Evolutionary conservation across 2,797 vertebrate genomes (phyloP).

Genomic region (Apogon talboti): DNA sequence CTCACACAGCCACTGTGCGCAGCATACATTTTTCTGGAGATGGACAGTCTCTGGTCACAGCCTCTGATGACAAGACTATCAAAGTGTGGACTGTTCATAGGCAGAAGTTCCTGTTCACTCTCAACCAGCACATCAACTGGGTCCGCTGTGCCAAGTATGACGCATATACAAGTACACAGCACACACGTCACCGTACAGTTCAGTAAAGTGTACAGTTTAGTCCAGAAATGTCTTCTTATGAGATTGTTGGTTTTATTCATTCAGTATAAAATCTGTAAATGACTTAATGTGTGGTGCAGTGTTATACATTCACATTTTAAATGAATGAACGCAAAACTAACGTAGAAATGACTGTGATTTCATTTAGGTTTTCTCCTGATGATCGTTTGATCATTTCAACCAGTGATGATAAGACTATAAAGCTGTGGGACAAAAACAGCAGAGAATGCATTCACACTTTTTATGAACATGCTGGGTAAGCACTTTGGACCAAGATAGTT

Average conservation of each 20-base stretch:
- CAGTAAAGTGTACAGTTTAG: neutral
- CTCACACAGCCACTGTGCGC: slow-evolving; percentile 92
- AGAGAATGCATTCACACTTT: slow-evolving; percentile 94
- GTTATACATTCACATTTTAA: neutral
- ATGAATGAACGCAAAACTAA: neutral
- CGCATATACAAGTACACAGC: neutral
- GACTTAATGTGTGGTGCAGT: too few relatives aligned
- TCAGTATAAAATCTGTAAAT: neutral
- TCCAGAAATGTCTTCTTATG: neutral
- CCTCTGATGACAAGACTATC: slow-evolving; percentile 97
- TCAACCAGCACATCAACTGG: slow-evolving; percentile 97
- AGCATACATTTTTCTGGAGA: slow-evolving; percentile 93
- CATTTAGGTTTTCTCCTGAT: slow-evolving; percentile 93
- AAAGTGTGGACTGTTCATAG: slow-evolving; percentile 96
- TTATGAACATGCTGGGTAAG: slow-evolving; percentile 93
- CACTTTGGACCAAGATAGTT: neutral
- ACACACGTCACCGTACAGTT: neutral
- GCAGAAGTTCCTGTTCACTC: slow-evolving; percentile 95
- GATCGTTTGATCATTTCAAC: slow-evolving; percentile 92
- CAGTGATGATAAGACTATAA: slow-evolving; percentile 96
- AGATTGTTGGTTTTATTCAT: neutral
- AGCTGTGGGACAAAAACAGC: slow-evolving; percentile 96
- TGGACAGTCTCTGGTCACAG: slow-evolving; percentile 92
- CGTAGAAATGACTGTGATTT: slow-evolving; percentile 4
- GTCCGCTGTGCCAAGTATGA: slow-evolving; percentile 96